These are phyloP conservation scores for Pristionchus japonicus DNA, from an alignment of 2,888 invertebrate species.

Conservation along the genomic window DNA sequence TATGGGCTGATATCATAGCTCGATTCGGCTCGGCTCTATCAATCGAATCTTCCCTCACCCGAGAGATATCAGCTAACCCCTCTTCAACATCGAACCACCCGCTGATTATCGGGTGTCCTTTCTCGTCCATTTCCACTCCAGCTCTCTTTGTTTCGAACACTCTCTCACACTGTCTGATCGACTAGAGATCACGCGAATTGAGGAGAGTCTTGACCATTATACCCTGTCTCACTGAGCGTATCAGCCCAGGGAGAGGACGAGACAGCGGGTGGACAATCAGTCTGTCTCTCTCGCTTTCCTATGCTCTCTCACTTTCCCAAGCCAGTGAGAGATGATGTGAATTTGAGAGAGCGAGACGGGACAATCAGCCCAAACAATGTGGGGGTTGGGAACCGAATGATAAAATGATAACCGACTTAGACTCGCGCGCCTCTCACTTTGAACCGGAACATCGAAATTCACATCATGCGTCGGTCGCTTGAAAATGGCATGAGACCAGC, in stretches of 20 bases:
- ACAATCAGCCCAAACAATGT: slow-evolving; percentile 6
- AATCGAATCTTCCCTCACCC: not conserved
- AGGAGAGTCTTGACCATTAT: too few species aligned
- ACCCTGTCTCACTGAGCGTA: too few species aligned
- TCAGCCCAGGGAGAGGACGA: too few species aligned
- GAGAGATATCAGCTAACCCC: not conserved
- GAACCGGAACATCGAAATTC: not conserved
- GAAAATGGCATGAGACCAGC: too few species aligned
- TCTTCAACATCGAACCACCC: not conserved
- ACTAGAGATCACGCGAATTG: too few species aligned
- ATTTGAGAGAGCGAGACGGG: not conserved
- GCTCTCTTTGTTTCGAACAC: not conserved
- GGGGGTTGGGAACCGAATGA: not conserved
- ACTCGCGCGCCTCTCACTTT: not conserved
- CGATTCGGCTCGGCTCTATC: not conserved
- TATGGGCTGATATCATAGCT: not conserved
- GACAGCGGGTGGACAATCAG: too few species aligned
- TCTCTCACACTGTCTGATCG: not conserved
- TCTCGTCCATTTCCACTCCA: not conserved
- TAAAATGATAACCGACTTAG: not conserved
- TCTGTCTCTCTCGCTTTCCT: too few species aligned
- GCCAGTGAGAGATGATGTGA: too few species aligned
- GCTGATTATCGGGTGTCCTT: not conserved
- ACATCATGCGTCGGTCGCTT: too few species aligned
- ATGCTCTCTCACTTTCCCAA: too few species aligned